Conservation (phyloP, 2,888 invertebrate genomes). For the Quadroppia sp. region DNA sequence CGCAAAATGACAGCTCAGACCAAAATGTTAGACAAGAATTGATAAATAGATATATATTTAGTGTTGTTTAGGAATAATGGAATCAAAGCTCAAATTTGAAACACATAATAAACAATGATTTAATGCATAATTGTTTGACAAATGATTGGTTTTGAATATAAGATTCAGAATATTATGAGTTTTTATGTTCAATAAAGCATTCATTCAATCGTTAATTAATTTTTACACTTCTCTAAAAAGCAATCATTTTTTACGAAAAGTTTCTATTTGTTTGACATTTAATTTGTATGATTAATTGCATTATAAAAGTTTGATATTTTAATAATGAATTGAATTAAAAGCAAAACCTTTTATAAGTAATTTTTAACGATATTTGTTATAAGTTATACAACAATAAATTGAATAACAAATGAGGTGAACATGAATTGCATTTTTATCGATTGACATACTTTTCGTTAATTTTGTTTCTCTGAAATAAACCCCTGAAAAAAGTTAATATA, state of each 20-base stretch:
- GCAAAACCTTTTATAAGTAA: background rate
- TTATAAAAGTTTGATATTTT: too few species aligned
- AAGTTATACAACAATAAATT: background rate
- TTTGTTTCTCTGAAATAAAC: background rate
- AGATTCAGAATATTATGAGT: too few species aligned
- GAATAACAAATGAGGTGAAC: background rate
- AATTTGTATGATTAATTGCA: background rate
- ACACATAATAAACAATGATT: background rate
- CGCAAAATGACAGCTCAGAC: background rate
- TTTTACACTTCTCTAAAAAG: too few species aligned
- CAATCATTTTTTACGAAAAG: too few species aligned
- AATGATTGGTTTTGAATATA: too few species aligned
- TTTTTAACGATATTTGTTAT: background rate
- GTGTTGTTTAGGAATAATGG: background rate
- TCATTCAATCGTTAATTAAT: too few species aligned
- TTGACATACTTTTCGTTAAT: constrained; percentile 9
- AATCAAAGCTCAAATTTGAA: background rate
- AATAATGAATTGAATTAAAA: background rate
- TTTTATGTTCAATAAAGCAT: too few species aligned
- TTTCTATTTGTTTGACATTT: too few species aligned
- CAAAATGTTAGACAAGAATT: background rate
- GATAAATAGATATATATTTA: constrained; percentile 13
- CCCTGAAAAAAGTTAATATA: background rate
- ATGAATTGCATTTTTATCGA: constrained; percentile 7
- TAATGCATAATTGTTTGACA: too few species aligned